Percentiles rank a stretch among this genome's conserved stretches.
Evolutionary conservation across 2,797 vertebrate species (phyloP).

Genomic region (Micrastur ruficollis): DNA sequence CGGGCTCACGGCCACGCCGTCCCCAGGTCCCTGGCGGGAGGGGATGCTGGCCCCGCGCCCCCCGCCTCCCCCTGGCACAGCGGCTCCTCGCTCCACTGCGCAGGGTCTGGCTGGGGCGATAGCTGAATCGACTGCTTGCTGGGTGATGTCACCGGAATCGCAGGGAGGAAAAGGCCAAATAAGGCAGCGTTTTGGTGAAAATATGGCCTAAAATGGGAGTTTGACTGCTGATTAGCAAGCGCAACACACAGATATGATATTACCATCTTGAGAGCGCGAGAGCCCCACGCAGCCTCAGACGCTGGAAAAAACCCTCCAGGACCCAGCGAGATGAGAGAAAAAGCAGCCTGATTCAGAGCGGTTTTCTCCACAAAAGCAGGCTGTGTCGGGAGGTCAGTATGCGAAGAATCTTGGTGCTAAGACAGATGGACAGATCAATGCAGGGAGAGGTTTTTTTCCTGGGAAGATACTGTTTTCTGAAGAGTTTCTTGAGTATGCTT

Average conservation of each 20-base stretch:
- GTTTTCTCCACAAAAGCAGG: neutral
- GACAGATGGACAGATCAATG: neutral
- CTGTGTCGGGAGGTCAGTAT: neutral
- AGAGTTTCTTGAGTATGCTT: neutral
- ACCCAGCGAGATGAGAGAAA: neutral
- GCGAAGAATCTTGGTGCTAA: neutral
- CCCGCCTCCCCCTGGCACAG: accelerated
- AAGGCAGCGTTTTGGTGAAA: slow-evolving; percentile 13
- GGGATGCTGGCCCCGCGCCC: accelerated
- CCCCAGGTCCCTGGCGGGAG: neutral
- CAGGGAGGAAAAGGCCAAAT: slow-evolving; percentile 23
- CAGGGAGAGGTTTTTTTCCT: neutral
- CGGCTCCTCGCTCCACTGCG: accelerated
- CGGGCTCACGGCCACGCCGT: accelerated
- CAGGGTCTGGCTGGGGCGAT: neutral
- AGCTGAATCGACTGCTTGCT: neutral
- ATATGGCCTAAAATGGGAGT: slow-evolving; percentile 49
- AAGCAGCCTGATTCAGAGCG: neutral
- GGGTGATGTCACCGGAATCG: slow-evolving; percentile 32
- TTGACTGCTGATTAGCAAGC: neutral
- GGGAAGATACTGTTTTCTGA: neutral
- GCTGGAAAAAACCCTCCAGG: neutral
- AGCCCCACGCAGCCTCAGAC: neutral
- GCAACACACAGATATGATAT: neutral
- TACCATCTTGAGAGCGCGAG: neutral